Conservation (phyloP, 2,797 vertebrate genomes). For the Acropternis orthonyx region DNA sequence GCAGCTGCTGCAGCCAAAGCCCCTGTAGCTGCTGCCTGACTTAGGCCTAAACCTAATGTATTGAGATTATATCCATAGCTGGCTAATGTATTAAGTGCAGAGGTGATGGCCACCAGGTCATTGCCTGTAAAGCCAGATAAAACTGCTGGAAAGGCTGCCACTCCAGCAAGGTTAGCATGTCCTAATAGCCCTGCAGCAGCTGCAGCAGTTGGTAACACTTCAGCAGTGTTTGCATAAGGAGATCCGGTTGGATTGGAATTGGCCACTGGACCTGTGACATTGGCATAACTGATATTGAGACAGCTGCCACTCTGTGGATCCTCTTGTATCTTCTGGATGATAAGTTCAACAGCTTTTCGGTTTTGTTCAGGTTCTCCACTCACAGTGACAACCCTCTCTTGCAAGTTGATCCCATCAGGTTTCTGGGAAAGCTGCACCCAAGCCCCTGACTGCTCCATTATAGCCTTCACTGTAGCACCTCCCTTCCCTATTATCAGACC, state of each 20-base stretch:
- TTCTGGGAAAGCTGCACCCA: constrained; percentile 90
- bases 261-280: constrained; percentile 87
- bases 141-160: constrained; percentile 86
- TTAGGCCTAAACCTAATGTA: constrained; percentile 85
- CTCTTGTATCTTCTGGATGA: constrained; percentile 90
- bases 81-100: constrained; percentile 88
- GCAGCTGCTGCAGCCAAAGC: constrained; percentile 87
- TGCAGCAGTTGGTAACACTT: constrained; percentile 86
- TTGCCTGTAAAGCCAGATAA: constrained; percentile 87
- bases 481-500: constrained; percentile 90
- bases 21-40: constrained; percentile 86
- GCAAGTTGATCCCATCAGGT: constrained; percentile 89
- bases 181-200: constrained; percentile 86
- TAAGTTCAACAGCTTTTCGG: constrained; percentile 88
- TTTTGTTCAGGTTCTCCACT: constrained; percentile 89
- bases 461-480: constrained; percentile 88
- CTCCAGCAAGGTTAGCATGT: constrained; percentile 87
- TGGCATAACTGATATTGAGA: constrained; percentile 89
- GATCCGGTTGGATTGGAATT: constrained; percentile 89
- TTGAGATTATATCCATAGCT: constrained; percentile 90
- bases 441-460: constrained; percentile 89
- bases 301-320: constrained; percentile 89
- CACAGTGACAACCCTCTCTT: constrained; percentile 89
- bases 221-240: constrained; percentile 89
- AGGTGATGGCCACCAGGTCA: constrained; percentile 88